Evolutionary conservation across 2,113 vertebrate species (phyloP).

Genomic region (Pelusios castaneus): DNA sequence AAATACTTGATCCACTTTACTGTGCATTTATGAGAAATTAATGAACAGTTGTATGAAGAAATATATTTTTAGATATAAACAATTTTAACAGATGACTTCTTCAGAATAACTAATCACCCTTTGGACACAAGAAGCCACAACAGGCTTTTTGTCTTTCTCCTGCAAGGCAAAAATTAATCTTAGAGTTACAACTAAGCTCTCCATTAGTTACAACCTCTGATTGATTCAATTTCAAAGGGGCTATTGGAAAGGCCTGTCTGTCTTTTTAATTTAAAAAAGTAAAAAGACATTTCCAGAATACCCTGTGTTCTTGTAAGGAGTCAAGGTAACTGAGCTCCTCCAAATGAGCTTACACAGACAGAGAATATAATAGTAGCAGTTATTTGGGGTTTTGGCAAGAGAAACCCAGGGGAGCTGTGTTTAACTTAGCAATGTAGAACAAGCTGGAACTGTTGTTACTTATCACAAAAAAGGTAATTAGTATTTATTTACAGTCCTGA

Average conservation of each 20-base stretch:
- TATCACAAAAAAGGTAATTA: not conserved
- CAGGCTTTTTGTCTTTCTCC: not conserved
- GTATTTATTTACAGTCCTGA: not conserved
- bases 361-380: not conserved
- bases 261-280: not conserved
- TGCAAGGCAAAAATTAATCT: not conserved
- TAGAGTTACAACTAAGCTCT: not conserved
- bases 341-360: not conserved
- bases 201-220: not conserved
- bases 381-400: not conserved
- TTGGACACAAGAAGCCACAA: not conserved
- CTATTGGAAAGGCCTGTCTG: not conserved
- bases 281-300: not conserved
- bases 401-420: not conserved
- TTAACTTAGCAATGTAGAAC: not conserved
- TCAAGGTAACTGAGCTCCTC: not conserved
- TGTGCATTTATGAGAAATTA: not conserved
- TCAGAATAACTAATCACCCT: not conserved
- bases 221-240: not conserved
- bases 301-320: not conserved
- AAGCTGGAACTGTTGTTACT: too few relatives aligned
- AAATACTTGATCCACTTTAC: too few relatives aligned
- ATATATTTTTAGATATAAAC: not conserved
- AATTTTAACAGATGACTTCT: not conserved
- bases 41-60: not conserved